A percentile compares a stretch with the other conserved stretches of the same genome.
These are phyloP conservation scores for Micromussa lordhowensis DNA, from an alignment of 92 coral and sea anemone species.

Conservation along the genomic window DNA sequence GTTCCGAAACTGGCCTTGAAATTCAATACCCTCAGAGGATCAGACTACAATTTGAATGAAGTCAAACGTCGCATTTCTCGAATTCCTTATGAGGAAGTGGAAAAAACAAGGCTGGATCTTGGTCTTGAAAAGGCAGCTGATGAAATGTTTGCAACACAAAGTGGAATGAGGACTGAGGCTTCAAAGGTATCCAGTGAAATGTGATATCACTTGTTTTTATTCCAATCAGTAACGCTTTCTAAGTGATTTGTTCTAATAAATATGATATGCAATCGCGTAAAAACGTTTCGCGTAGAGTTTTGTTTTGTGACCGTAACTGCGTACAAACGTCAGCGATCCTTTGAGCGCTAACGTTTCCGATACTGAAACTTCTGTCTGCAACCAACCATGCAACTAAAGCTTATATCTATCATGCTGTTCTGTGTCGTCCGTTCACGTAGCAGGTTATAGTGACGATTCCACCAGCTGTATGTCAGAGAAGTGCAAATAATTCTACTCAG, in stretches of 20 bases:
- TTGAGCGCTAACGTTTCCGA: no score
- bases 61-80: conserved; percentile 40
- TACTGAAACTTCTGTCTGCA: no score
- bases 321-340: no score
- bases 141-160: conserved; percentile 58
- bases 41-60: conserved; percentile 43
- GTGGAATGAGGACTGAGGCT: conserved; percentile 67
- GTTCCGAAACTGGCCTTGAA: conserved; percentile 44
- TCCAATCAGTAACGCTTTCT: not conserved
- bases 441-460: no score
- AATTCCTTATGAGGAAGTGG: conserved; percentile 59
- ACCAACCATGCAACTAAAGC: no score
- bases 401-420: no score
- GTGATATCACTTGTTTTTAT: not conserved
- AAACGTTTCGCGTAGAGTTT: no score
- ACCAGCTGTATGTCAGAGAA: no score
- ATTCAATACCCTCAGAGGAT: conserved; percentile 61
- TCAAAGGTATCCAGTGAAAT: conserved; percentile 50
- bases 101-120: conserved; percentile 64
- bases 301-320: no score
- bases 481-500: no score
- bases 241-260: not conserved
- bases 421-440: no score
- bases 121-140: conserved; percentile 64
- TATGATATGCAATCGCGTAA: not conserved